These are phyloP conservation scores for Cosmia trapezina DNA, from an alignment of 2,888 invertebrate species.

Conservation along the genomic window DNA sequence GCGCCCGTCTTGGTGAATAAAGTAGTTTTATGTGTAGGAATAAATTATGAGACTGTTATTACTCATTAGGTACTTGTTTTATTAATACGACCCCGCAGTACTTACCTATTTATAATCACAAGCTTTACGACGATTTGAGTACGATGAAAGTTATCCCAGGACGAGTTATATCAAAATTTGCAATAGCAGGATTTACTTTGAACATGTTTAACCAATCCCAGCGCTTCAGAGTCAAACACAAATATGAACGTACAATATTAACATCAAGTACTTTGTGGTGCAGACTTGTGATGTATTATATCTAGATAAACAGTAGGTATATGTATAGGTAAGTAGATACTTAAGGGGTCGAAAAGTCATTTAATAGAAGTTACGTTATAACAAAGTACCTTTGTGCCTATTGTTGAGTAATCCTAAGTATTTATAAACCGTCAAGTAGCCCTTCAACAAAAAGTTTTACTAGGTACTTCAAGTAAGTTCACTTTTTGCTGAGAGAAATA, in stretches of 20 bases:
- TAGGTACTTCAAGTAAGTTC: not conserved
- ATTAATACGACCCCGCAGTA: not conserved
- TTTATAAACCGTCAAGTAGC: not conserved
- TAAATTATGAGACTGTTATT: not conserved
- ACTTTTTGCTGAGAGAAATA: not conserved
- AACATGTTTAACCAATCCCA: slow-evolving; percentile 37
- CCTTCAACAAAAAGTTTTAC: too few relatives aligned
- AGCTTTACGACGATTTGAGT: slow-evolving; percentile 2
- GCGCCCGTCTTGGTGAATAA: not conserved
- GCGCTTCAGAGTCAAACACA: slow-evolving; percentile 31
- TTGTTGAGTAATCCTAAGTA: not conserved
- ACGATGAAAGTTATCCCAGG: slow-evolving; percentile 3
- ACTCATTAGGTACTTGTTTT: not conserved
- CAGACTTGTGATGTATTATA: slow-evolving; percentile 18
- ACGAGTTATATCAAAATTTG: slow-evolving; percentile 10
- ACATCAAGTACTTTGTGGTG: slow-evolving; percentile 26
- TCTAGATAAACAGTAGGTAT: not conserved
- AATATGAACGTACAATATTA: slow-evolving; percentile 44
- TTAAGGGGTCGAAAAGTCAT: not conserved
- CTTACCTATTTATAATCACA: slow-evolving; percentile 8
- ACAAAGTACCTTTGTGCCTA: too few relatives aligned
- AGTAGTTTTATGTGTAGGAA: not conserved
- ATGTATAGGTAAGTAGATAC: not conserved
- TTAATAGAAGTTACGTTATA: not conserved
- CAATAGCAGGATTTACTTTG: slow-evolving; percentile 28